Evolutionary conservation across 2,113 vertebrate species (phyloP).

Genomic region (Notothenia rossii): DNA sequence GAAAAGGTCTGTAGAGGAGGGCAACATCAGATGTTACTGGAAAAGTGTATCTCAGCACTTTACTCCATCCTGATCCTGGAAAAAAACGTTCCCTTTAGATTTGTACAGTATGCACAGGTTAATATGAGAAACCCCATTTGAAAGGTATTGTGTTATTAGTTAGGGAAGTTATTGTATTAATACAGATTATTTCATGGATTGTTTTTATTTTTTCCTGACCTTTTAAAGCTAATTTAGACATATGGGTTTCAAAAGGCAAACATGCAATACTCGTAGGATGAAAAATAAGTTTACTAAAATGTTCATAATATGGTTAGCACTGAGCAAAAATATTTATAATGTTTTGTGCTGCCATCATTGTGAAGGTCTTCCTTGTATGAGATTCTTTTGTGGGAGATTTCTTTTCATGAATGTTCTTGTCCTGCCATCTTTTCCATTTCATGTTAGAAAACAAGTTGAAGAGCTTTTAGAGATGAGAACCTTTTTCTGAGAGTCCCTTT

Average conservation of each 20-base stretch:
- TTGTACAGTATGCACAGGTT: background rate
- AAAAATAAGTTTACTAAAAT: too few species aligned
- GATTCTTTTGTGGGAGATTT: background rate
- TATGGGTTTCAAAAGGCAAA: too few species aligned
- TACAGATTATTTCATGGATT: background rate
- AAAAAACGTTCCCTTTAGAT: background rate
- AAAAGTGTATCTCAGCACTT: background rate
- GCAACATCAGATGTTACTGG: constrained; percentile 8
- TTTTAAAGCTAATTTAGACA: too few species aligned
- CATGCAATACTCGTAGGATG: too few species aligned
- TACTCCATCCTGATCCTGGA: background rate
- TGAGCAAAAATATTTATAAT: constrained; percentile 8
- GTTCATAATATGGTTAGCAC: background rate
- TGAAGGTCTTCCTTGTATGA: background rate
- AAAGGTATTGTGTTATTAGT: background rate
- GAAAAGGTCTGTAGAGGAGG: constrained; percentile 10
- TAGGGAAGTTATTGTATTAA: background rate
- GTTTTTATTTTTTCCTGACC: background rate
- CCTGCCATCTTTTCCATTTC: constrained; percentile 35
- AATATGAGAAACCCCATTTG: background rate
- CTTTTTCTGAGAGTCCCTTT: constrained; percentile 32
- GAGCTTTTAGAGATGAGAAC: constrained; percentile 38
- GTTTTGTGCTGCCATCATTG: background rate
- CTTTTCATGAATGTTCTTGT: constrained; percentile 28
- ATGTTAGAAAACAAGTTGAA: constrained; percentile 50